These are phyloP conservation scores for Panzeria rudis DNA, from an alignment of 2,888 invertebrate genomes.

Conservation along the genomic window DNA sequence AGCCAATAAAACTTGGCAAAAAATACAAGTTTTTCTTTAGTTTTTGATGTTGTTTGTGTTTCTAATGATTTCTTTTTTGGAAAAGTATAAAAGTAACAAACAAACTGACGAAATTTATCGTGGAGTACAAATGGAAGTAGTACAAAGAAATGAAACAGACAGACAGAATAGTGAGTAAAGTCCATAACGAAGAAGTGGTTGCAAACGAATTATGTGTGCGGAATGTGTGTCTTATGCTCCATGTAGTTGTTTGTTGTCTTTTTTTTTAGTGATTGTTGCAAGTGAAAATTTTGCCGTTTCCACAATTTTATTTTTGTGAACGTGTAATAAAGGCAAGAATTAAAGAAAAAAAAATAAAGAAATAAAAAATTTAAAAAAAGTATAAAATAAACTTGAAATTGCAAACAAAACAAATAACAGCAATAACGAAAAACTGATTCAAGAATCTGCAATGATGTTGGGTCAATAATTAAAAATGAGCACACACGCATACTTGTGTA, in stretches of 20 bases:
- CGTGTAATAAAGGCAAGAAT: conserved; percentile 34
- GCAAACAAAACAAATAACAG: conserved; percentile 33
- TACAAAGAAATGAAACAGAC: conserved; percentile 20
- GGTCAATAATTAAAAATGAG: conserved; percentile 72
- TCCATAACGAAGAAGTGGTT: conserved; percentile 46
- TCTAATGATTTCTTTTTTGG: not conserved
- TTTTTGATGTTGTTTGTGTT: conserved; percentile 31
- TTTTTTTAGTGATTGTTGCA: conserved; percentile 26
- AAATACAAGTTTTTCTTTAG: conserved; percentile 30
- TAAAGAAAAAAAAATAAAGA: not conserved
- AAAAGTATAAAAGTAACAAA: conserved; percentile 44
- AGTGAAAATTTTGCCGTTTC: conserved; percentile 42
- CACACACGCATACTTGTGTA: not conserved
- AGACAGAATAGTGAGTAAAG: conserved; percentile 34
- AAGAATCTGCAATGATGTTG: conserved; percentile 66
- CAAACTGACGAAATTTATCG: conserved; percentile 33
- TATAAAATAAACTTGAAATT: conserved; percentile 30
- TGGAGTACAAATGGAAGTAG: conserved; percentile 32
- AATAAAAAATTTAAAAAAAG: conserved; percentile 40
- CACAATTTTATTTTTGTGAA: conserved; percentile 32
- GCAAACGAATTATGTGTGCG: conserved; percentile 40
- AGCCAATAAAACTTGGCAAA: conserved; percentile 11
- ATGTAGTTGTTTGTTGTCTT: conserved; percentile 17
- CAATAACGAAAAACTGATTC: conserved; percentile 47
- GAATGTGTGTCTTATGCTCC: conserved; percentile 38